These are phyloP conservation scores for Astreopora myriophthalma DNA, from an alignment of 64 coral and sea anemone species.

Conservation along the genomic window DNA sequence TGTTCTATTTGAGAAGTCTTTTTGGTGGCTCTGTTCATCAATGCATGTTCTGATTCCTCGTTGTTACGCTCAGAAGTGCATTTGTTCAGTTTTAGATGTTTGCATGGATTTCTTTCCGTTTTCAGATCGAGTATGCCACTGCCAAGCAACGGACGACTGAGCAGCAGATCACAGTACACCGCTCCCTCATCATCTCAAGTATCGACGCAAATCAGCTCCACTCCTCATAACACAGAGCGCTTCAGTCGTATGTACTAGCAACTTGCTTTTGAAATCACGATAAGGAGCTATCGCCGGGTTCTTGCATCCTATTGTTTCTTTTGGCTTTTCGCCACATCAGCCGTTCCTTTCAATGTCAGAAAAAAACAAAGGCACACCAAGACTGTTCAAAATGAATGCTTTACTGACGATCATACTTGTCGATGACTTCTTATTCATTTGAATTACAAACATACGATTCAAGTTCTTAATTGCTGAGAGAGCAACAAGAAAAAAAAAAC, in stretches of 20 bases:
- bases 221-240: background rate
- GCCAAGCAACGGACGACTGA: background rate
- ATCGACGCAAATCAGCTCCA: background rate
- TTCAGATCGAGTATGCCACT: slow-evolving; percentile 5
- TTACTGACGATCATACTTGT: background rate
- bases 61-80: background rate
- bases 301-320: too few species aligned
- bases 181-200: slow-evolving; percentile 27
- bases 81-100: too few species aligned
- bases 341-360: too few species aligned
- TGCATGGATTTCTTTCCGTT: too few species aligned
- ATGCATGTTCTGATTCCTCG: background rate
- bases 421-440: too few species aligned
- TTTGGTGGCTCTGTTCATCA: background rate
- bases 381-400: too few species aligned
- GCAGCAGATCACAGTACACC: slow-evolving; percentile 37
- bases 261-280: too few species aligned
- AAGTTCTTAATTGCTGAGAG: too few species aligned
- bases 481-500: too few species aligned
- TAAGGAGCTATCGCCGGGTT: too few species aligned
- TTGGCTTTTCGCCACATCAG: background rate
- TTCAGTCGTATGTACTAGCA: slow-evolving; percentile 36
- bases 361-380: too few species aligned
- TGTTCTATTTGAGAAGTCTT: background rate
- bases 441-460: too few species aligned